Evolutionary conservation across 2,888 invertebrate species (phyloP).

Genomic region (Nymphalis polychloros): DNA sequence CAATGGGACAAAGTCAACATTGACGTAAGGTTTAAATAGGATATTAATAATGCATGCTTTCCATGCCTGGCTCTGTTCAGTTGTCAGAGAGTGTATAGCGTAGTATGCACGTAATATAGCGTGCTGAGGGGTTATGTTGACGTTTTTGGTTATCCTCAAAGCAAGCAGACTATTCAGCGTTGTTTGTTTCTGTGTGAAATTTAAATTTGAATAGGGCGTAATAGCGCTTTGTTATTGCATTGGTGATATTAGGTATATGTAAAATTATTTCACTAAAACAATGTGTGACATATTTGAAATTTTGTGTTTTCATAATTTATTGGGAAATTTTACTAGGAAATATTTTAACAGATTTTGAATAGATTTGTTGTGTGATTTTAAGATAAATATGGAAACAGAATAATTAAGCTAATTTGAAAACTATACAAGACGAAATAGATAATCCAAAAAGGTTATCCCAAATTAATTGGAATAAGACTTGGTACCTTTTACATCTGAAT

Average conservation of each 20-base stretch:
- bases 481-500: too few species aligned
- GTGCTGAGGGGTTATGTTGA: background rate
- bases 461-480: too few species aligned
- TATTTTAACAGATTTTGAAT: too few species aligned
- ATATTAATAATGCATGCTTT: constrained; percentile 52
- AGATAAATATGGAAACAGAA: too few species aligned
- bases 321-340: too few species aligned
- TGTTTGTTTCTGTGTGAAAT: background rate
- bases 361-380: too few species aligned
- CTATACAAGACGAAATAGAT: too few species aligned
- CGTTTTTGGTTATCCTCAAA: constrained; percentile 6
- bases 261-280: too few species aligned
- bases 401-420: too few species aligned
- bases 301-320: too few species aligned
- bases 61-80: constrained; percentile 7
- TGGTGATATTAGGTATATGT: background rate
- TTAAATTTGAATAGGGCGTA: background rate
- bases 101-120: constrained; percentile 6
- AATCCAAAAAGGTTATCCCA: too few species aligned
- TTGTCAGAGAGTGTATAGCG: constrained; percentile 2
- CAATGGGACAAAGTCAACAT: constrained; percentile 29
- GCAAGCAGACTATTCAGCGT: background rate
- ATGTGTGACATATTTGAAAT: too few species aligned
- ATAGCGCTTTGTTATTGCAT: background rate
- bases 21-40: constrained; percentile 43